A percentile compares a stretch with the other conserved stretches of the same genome.
These are phyloP conservation scores for Scophthalmus maximus DNA, from an alignment of 2,113 vertebrate species.

Conservation along the genomic window DNA sequence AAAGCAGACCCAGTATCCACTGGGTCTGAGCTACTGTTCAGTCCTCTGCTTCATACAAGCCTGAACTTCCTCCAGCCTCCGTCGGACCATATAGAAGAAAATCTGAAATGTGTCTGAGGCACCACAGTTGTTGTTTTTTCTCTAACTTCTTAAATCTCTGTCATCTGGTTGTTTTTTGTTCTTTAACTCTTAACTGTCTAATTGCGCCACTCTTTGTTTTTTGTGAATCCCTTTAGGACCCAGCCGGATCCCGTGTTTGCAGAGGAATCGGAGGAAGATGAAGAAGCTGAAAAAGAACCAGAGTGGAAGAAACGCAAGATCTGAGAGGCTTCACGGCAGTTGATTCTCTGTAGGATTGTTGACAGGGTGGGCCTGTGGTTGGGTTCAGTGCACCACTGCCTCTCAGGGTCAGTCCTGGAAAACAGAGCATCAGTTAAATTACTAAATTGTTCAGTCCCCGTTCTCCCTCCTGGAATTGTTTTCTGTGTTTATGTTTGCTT, in stretches of 20 bases:
- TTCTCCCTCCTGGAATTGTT: constrained; percentile 7
- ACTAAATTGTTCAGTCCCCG: not conserved
- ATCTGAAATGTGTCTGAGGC: not conserved
- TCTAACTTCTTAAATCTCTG: constrained; percentile 25
- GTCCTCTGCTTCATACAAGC: constrained; percentile 3
- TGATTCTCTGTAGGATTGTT: not conserved
- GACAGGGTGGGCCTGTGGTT: constrained; percentile 11
- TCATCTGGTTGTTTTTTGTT: constrained; percentile 39
- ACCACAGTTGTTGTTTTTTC: not conserved
- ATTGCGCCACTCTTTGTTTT: constrained; percentile 8
- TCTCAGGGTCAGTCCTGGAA: not conserved
- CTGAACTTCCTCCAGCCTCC: not conserved
- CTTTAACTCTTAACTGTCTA: constrained; percentile 12
- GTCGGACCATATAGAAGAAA: not conserved
- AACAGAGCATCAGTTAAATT: not conserved
- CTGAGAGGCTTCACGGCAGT: constrained; percentile 73
- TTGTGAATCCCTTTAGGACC: constrained; percentile 84
- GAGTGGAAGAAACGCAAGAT: constrained; percentile 99
- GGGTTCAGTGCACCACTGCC: not conserved
- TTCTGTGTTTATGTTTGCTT: constrained; percentile 13
- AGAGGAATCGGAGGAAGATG: constrained; percentile 92
- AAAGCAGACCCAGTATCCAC: constrained; percentile 5
- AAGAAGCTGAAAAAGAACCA: constrained; percentile 92
- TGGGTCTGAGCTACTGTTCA: not conserved
- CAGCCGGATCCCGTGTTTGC: constrained; percentile 95